Evolutionary conservation across 1,140 invertebrate genomes (phyloP).

Genomic region (Pogonus chalceus): DNA sequence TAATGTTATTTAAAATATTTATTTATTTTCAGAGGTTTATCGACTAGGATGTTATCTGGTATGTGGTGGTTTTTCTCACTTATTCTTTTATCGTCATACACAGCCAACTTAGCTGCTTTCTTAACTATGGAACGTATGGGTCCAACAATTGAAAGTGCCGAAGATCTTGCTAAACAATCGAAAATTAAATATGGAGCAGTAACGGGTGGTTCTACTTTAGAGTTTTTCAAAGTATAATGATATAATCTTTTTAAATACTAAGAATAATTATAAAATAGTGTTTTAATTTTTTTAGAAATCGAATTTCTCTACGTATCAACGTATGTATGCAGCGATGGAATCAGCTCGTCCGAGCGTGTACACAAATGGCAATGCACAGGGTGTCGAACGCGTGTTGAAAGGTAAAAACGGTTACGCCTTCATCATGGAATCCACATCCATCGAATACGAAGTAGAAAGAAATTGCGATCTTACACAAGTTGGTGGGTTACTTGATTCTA

Average conservation of each 20-base stretch:
- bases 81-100: slow-evolving; percentile 95
- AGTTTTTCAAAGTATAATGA: slow-evolving; percentile 55
- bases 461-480: slow-evolving; percentile 70
- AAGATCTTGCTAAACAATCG: slow-evolving; percentile 80
- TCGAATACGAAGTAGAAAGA: slow-evolving; percentile 67
- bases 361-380: slow-evolving; percentile 68
- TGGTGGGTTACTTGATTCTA: slow-evolving; percentile 64
- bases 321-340: slow-evolving; percentile 68
- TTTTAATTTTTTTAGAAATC: slow-evolving; percentile 39
- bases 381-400: slow-evolving; percentile 67
- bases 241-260: neutral
- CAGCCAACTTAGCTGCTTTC: slow-evolving; percentile 91
- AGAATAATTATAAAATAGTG: slow-evolving; percentile 10
- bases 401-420: slow-evolving; percentile 64
- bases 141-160: slow-evolving; percentile 74
- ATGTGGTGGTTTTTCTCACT: slow-evolving; percentile 96
- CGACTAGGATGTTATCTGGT: slow-evolving; percentile 65
- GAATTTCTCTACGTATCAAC: slow-evolving; percentile 57
- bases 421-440: slow-evolving; percentile 74
- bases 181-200: slow-evolving; percentile 82
- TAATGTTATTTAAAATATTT: slow-evolving; percentile 11
- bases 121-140: slow-evolving; percentile 79
- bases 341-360: slow-evolving; percentile 74
- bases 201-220: slow-evolving; percentile 59
- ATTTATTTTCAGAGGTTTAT: slow-evolving; percentile 47